Base-by-base conservation (phyloP, 2,888 invertebrate species). In the Nymphalis polychloros region DNA sequence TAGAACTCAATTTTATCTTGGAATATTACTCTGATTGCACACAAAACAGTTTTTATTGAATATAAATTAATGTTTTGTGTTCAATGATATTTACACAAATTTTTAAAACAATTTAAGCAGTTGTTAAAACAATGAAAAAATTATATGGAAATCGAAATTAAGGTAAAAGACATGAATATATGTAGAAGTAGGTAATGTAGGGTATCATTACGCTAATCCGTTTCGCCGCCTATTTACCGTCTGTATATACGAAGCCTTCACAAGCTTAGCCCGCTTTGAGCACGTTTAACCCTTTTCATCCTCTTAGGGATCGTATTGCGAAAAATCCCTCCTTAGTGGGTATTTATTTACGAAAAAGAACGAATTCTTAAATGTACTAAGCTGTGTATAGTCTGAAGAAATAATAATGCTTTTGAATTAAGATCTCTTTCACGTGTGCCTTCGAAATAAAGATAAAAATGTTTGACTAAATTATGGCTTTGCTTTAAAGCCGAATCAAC, bases 211-310 rank as follows among this genome's bases (percentile, higher is more conserved):
- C 55, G 55, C 46, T 67, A 69, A 72, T 72, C 64, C 67, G 47
- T 41, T 55, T 59, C 60, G 65, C 62, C 63, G 71, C 23, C 67
- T 69, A 65, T 71, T 68, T 65, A 71, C 53, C 23, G 65, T 53
- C 61, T 64, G 68, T 59, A 66, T 59, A 63, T 60, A 70, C 71
- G 71, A 73, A 73, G 73, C 72, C 72, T 63, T 67, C 53, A 57
- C 57, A 23, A 62, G 73, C 73, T 71, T 63, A 74, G 73, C 64
- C 64, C 59, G 71, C 53, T 71, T 69, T 64, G 66, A 75, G 75
- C 70, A 69, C 73, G 62, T 69, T 70, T 73, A 72, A 73, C 72
- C 72, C 72, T 68, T 70, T 67, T 69, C 60, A 73, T 74, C 73
- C 70, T 71, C 69, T 70, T 68, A 68, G 68, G 72, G 65, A 72